These are phyloP conservation scores for Hydrolagus colliei DNA, from an alignment of 2,797 vertebrate species.

Conservation along the genomic window DNA sequence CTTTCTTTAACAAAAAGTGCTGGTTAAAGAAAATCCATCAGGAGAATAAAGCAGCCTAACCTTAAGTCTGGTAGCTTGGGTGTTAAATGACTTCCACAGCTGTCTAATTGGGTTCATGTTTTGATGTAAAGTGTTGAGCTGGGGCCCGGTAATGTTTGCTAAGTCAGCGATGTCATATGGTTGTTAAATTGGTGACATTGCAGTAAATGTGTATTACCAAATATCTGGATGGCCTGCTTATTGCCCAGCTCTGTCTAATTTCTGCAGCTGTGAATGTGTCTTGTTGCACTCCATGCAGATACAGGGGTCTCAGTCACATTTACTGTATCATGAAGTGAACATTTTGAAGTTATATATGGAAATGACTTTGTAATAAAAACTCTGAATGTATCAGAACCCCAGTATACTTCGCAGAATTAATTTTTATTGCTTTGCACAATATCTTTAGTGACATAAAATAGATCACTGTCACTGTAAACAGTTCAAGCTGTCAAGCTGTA, in stretches of 20 bases:
- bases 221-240: neutral
- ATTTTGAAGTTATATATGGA: neutral
- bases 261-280: neutral
- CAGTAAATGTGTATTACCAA: neutral
- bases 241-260: neutral
- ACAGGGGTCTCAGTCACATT: neutral
- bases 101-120: neutral
- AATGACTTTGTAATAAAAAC: neutral
- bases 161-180: neutral
- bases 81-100: neutral
- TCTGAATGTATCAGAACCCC: neutral
- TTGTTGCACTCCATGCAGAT: neutral
- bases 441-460: conserved; percentile 4
- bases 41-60: no score
- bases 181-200: neutral
- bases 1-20: neutral
- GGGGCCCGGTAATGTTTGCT: neutral
- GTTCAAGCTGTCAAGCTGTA: neutral
- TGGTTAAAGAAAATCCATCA: no score
- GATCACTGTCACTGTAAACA: neutral
- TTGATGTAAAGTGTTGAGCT: neutral
- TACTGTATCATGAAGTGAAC: conserved; percentile 2
- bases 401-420: neutral
- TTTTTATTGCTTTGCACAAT: conserved; percentile 8
- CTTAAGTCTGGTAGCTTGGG: neutral